Evolutionary conservation across 2,888 invertebrate genomes (phyloP).

Genomic region (Parascotia fuliginaria): DNA sequence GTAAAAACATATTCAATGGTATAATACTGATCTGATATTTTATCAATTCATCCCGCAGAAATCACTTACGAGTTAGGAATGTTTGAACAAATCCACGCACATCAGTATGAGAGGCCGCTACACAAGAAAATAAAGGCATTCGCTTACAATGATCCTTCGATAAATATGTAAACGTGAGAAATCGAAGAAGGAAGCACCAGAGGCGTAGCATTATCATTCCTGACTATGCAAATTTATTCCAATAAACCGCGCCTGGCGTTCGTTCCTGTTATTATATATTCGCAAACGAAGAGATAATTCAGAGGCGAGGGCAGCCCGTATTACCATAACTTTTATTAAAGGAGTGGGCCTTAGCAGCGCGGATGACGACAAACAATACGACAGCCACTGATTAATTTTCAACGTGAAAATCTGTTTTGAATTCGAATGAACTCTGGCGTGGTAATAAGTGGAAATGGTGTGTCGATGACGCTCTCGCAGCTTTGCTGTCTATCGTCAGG

Average conservation of each 20-base stretch:
- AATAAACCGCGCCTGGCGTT: slow-evolving; percentile 76
- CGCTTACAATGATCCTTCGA: slow-evolving; percentile 70
- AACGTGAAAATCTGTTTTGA: slow-evolving; percentile 79
- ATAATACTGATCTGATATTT: no score
- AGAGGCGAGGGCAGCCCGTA: slow-evolving; percentile 71
- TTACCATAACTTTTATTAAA: slow-evolving; percentile 86
- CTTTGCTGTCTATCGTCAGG: slow-evolving; percentile 6
- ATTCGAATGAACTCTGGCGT: slow-evolving; percentile 64
- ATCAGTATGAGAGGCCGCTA: slow-evolving; percentile 48
- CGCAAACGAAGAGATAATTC: slow-evolving; percentile 85
- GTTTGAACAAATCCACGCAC: slow-evolving; percentile 1
- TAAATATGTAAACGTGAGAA: slow-evolving; percentile 82
- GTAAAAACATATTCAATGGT: no score
- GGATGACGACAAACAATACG: slow-evolving; percentile 75
- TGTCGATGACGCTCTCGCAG: slow-evolving; percentile 11
- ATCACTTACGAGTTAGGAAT: neutral
- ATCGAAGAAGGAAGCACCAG: slow-evolving; percentile 70
- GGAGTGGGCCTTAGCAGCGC: slow-evolving; percentile 69
- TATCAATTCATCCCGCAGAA: neutral
- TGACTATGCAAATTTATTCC: slow-evolving; percentile 85
- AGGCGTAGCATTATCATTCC: slow-evolving; percentile 71
- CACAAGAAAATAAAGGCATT: slow-evolving; percentile 45
- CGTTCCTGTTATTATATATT: slow-evolving; percentile 83
- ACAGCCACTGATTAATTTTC: slow-evolving; percentile 77
- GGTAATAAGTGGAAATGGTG: slow-evolving; percentile 22